Conservation (phyloP, 2,113 vertebrate genomes). For the Brachionichthys hirsutus region DNA sequence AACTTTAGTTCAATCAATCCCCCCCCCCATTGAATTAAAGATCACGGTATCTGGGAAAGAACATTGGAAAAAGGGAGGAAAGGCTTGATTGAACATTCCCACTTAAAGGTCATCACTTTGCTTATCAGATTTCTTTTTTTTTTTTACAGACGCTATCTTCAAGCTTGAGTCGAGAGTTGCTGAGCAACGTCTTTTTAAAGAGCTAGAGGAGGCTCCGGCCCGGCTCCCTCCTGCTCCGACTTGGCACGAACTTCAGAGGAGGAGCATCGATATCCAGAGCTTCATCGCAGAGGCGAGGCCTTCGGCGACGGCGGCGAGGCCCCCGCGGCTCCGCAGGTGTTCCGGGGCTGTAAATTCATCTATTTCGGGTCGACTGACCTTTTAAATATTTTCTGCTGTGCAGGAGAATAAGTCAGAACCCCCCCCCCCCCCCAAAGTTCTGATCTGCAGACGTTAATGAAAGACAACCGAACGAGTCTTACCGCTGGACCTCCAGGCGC, state of each 20-base stretch:
- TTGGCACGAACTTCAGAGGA: conserved; percentile 54
- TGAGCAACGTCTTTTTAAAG: conserved; percentile 56
- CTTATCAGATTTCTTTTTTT: conserved; percentile 63
- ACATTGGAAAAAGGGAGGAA: conserved; percentile 52
- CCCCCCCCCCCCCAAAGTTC: conserved; percentile 1
- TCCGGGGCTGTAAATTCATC: conserved; percentile 5
- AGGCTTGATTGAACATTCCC: conserved; percentile 50
- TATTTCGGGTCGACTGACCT: neutral
- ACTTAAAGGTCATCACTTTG: conserved; percentile 64
- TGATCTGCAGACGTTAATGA: conserved; percentile 2
- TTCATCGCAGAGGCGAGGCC: conserved; percentile 26
- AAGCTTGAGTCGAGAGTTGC: conserved; percentile 23
- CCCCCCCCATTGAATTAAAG: conserved; percentile 49
- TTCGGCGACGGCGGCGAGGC: conserved; percentile 13
- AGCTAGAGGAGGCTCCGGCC: conserved; percentile 32
- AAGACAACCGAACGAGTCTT: conserved; percentile 37
- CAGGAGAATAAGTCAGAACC: conserved; percentile 14
- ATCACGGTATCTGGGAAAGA: conserved; percentile 36
- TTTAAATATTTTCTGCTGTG: conserved; percentile 11
- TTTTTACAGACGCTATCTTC: conserved; percentile 2
- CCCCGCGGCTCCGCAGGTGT: neutral
- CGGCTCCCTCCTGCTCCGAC: conserved; percentile 30
- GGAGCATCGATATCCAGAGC: conserved; percentile 28
- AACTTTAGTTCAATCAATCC: conserved; percentile 67
- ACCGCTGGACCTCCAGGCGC: conserved; percentile 95